Conservation (phyloP, 1,140 invertebrate genomes). For the Zaprionus camerounensis region DNA sequence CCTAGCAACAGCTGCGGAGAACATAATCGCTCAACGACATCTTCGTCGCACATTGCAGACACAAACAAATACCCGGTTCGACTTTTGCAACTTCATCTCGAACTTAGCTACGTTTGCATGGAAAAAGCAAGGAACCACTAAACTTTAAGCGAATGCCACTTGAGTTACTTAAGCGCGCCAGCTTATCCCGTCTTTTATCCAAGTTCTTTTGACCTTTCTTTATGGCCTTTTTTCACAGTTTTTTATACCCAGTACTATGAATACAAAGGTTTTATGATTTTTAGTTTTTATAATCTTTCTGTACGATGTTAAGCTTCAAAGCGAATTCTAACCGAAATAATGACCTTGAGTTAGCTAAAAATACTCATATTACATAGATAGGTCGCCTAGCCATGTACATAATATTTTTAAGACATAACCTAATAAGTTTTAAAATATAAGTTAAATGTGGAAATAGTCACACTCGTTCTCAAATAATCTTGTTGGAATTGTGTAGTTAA, state of each 20-base stretch:
- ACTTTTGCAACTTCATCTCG: slow-evolving; percentile 50
- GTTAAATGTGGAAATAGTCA: neutral
- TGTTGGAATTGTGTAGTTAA: neutral
- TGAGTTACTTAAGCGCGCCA: slow-evolving; percentile 67
- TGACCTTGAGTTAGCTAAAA: no score
- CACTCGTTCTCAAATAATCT: neutral
- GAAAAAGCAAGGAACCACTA: slow-evolving; percentile 21
- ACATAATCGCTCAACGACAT: slow-evolving; percentile 61
- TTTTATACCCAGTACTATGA: slow-evolving; percentile 25
- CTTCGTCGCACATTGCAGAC: slow-evolving; percentile 30
- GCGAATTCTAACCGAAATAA: no score
- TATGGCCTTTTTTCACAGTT: slow-evolving; percentile 19
- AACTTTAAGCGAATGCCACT: slow-evolving; percentile 73
- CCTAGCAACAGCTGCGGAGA: slow-evolving; percentile 47
- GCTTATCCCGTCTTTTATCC: slow-evolving; percentile 64
- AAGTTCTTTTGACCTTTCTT: slow-evolving; percentile 75
- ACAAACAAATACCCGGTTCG: slow-evolving; percentile 52
- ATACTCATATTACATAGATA: no score
- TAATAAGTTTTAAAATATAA: no score
- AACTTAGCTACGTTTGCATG: slow-evolving; percentile 32
- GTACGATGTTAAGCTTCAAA: no score
- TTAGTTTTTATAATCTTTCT: neutral
- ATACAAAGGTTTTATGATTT: neutral
- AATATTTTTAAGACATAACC: no score
- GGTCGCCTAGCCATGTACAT: no score